Evolutionary conservation across 2,888 invertebrate species (phyloP).

Genomic region (Ommatoiulus sabulosus): DNA sequence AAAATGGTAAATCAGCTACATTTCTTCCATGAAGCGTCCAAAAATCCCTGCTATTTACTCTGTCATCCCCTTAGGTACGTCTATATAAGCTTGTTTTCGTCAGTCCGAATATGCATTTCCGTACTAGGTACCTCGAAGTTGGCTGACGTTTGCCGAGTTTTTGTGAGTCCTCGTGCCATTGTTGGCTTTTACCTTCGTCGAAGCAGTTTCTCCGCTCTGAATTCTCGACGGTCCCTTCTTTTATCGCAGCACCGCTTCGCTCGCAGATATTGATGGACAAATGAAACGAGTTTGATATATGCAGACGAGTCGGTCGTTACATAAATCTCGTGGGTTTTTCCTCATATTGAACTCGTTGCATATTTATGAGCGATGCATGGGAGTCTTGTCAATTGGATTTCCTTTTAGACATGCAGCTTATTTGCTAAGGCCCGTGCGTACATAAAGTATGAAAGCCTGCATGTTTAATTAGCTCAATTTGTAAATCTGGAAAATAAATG

Average conservation of each 20-base stretch:
- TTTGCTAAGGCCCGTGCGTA: slow-evolving; percentile 34
- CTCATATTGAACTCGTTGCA: slow-evolving; percentile 19
- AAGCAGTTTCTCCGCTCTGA: too few species aligned
- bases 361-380: slow-evolving; percentile 34
- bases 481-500: slow-evolving; percentile 34
- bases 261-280: slow-evolving; percentile 14
- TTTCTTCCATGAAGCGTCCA: too few species aligned
- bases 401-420: slow-evolving; percentile 20
- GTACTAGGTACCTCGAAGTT: too few species aligned
- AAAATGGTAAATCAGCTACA: too few species aligned
- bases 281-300: slow-evolving; percentile 25
- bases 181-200: too few species aligned
- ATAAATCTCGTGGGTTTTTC: slow-evolving; percentile 12
- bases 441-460: slow-evolving; percentile 28
- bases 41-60: too few species aligned
- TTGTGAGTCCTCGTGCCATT: too few species aligned
- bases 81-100: too few species aligned
- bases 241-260: neutral
- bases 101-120: too few species aligned
- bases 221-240: neutral
- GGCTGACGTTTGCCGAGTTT: too few species aligned
- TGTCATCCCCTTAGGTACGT: too few species aligned
- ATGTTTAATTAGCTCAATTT: slow-evolving; percentile 34
- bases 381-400: slow-evolving; percentile 26
- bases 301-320: slow-evolving; percentile 16